Conservation (phyloP, 1,140 invertebrate species). For the Nylanderia fulva region DNA sequence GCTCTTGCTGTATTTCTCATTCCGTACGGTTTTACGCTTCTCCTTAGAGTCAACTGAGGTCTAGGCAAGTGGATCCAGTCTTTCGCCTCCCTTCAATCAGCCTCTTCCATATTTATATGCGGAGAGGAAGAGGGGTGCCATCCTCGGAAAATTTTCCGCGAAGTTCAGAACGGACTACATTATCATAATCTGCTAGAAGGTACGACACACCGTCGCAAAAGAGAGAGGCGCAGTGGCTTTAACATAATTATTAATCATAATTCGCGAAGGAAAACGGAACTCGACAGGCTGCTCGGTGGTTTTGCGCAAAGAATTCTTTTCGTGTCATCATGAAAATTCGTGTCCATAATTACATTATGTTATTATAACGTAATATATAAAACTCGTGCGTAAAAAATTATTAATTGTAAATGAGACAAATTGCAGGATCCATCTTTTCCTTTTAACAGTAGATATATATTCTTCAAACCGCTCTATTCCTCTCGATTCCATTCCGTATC, state of each 20-base stretch:
- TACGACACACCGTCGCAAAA: conserved; percentile 54
- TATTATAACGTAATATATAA: neutral
- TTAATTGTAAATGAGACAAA: conserved; percentile 23
- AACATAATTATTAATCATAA: conserved; percentile 73
- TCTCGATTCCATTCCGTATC: neutral
- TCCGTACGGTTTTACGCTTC: conserved; percentile 57
- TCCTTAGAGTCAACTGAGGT: conserved; percentile 66
- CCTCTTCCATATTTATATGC: conserved; percentile 79
- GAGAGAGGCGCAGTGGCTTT: conserved; percentile 61
- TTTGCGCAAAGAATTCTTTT: neutral
- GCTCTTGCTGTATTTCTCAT: conserved; percentile 46
- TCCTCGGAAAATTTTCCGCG: conserved; percentile 71
- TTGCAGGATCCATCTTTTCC: neutral
- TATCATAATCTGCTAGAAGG: conserved; percentile 77
- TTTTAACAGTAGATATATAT: neutral
- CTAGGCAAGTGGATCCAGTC: conserved; percentile 53
- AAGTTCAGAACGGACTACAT: conserved; percentile 76
- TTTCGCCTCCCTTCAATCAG: conserved; percentile 76
- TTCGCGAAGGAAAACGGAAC: conserved; percentile 55
- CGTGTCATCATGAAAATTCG: no score
- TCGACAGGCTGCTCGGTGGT: neutral
- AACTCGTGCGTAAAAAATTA: neutral
- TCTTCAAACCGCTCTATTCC: neutral
- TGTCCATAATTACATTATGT: conserved; percentile 22
- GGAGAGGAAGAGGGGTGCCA: conserved; percentile 27